Percentiles rank a stretch among this genome's conserved stretches.
phyloP scores from a whole-genome alignment of 53 echinoderm and acorn worm species.

The Henricia sp. region DNA sequence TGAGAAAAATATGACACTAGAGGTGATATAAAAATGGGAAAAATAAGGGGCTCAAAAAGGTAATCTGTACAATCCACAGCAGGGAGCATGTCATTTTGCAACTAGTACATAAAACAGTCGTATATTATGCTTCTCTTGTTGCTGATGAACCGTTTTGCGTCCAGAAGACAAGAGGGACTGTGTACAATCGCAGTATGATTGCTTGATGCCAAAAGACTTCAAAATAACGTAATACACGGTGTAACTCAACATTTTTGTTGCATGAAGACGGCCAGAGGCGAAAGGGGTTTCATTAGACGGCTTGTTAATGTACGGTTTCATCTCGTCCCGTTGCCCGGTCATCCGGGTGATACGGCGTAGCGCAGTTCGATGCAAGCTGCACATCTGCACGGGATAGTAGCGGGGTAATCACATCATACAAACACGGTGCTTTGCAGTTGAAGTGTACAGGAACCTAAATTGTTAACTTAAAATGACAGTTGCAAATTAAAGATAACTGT shows the following conservation, averaged over 20 bases:
- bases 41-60: no score
- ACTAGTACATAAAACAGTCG: background rate
- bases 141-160: background rate
- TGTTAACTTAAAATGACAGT: no score
- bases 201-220: background rate
- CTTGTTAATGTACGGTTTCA: constrained; percentile 24
- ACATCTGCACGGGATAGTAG: no score
- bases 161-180: constrained; percentile 22
- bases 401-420: background rate
- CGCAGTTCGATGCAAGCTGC: no score
- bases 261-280: background rate
- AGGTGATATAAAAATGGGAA: no score
- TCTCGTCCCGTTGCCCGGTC: no score
- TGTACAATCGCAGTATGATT: constrained; percentile 19
- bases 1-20: no score
- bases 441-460: no score
- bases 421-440: no score
- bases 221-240: constrained; percentile 19
- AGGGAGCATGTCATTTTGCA: background rate
- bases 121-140: background rate
- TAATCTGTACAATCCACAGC: no score
- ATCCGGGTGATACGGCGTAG: no score
- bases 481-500: no score
- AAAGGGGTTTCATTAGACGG: constrained; percentile 8
- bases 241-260: constrained; percentile 1